A percentile compares a stretch with the other conserved stretches of the same genome.
These are phyloP conservation scores for Trichopoda pennipes DNA, from an alignment of 2,888 invertebrate genomes.

Conservation along the genomic window DNA sequence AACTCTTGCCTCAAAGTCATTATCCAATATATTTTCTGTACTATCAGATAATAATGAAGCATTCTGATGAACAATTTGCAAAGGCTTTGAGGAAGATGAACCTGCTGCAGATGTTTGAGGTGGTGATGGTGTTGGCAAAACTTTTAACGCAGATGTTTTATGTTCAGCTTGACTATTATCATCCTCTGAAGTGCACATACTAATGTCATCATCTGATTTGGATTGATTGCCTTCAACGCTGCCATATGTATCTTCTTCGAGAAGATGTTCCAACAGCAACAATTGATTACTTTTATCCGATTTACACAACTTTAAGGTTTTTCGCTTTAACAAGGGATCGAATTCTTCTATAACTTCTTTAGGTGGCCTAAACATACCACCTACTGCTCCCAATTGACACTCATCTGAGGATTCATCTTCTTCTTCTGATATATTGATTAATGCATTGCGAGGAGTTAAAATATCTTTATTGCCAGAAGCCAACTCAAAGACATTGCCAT, in stretches of 20 bases:
- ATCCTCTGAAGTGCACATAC: slow-evolving; percentile 82
- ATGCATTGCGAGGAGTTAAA: slow-evolving; percentile 73
- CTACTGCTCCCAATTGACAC: slow-evolving; percentile 72
- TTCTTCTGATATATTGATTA: slow-evolving; percentile 64
- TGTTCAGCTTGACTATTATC: slow-evolving; percentile 71
- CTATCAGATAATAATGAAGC: slow-evolving; percentile 77
- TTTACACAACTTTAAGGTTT: slow-evolving; percentile 73
- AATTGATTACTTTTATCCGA: slow-evolving; percentile 84
- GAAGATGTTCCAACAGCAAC: slow-evolving; percentile 85
- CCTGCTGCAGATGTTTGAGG: slow-evolving; percentile 48
- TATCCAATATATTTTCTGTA: slow-evolving; percentile 77
- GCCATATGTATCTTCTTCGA: slow-evolving; percentile 87
- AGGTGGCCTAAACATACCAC: slow-evolving; percentile 68
- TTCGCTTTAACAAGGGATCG: slow-evolving; percentile 83
- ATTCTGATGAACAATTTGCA: slow-evolving; percentile 79
- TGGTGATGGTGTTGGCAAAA: slow-evolving; percentile 56
- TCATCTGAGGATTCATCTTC: slow-evolving; percentile 60
- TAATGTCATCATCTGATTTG: slow-evolving; percentile 80
- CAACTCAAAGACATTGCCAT: slow-evolving; percentile 79
- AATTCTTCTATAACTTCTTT: slow-evolving; percentile 87
- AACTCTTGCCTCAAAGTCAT: slow-evolving; percentile 66
- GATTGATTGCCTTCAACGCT: slow-evolving; percentile 81
- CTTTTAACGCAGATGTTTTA: slow-evolving; percentile 57
- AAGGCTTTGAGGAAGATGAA: slow-evolving; percentile 63
- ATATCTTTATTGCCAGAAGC: slow-evolving; percentile 75